Base-by-base conservation (phyloP, 2,888 invertebrate species). In the Hypomecis punctinalis region DNA sequence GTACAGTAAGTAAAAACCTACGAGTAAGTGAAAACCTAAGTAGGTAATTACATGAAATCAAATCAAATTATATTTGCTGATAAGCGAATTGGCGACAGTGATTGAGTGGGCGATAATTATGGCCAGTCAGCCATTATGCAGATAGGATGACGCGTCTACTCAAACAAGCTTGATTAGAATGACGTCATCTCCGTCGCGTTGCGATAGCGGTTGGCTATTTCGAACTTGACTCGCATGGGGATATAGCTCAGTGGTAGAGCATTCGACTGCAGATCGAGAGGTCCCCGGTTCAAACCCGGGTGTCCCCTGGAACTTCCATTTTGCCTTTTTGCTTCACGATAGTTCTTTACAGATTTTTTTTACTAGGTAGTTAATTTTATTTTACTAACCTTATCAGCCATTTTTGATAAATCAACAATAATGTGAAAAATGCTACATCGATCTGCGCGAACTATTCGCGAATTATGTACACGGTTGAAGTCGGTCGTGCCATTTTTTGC, bases 261-360 rank as follows among this genome's bases (percentile, higher is more conserved):
- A 89, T 88, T 89, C 89, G 88, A 89, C 89, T 89, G 88, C 88
- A 89, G 89, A 89, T 88, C 87, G 88, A 88, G 86, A 86, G 89
- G 89, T 89, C 88, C 88, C 89, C 88, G 88, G 89, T 88, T 88
- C 89, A 89, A 89, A 89, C 88, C 88, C 88, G 88, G 89, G 89
- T 89, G 89, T 89, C 88, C 89, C 89, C 89, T 89, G 47, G 13
- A 23, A 40, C 23, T 3, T 1, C 10, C 0, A 37, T 61, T 62
- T 63, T 47, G 10, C 10, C 3, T 23, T 23, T 23, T 23, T 23
- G 1, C 1, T 23, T 23, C 23, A 23, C 23, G 23, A 1, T 1
- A 23, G 23, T 23, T n/a, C n/a, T n/a, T 2, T 23, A 23, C 1
- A 23, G 23, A 23, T 23, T 23, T 23, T 23, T 23, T 23, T 23